Evolutionary conservation across 2,797 vertebrate genomes (phyloP).

Genomic region (Pyrocephalus nanus): DNA sequence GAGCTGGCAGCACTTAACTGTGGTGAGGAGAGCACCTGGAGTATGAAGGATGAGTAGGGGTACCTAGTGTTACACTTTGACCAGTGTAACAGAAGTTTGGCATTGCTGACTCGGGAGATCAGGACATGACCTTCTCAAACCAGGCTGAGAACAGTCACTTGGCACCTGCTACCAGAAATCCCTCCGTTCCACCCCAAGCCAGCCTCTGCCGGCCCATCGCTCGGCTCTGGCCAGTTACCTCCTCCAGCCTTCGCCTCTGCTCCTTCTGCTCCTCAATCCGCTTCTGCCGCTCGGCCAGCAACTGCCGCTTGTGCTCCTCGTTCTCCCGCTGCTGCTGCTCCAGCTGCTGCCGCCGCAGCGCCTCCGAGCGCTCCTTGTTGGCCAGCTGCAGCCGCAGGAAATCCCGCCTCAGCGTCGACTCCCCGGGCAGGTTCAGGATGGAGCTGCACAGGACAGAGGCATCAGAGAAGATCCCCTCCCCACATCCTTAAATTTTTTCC

Average conservation of each 20-base stretch:
- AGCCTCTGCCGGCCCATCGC: not conserved
- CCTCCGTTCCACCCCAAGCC: fast-evolving
- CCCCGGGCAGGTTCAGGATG: conserved; percentile 96
- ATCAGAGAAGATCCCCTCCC: not conserved
- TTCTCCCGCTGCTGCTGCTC: conserved; percentile 97
- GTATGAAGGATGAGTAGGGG: fast-evolving
- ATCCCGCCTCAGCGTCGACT: conserved; percentile 94
- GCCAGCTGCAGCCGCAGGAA: conserved; percentile 96
- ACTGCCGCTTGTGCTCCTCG: conserved; percentile 95
- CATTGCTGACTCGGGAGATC: not conserved
- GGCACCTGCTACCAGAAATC: not conserved
- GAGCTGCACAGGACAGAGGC: conserved; percentile 77
- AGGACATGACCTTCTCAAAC: fast-evolving
- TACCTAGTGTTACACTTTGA: not conserved
- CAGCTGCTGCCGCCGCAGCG: conserved; percentile 91
- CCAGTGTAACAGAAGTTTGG: not conserved
- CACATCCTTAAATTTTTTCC: not conserved
- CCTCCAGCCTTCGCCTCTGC: conserved; percentile 92
- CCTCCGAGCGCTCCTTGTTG: conserved; percentile 97
- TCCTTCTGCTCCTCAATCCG: conserved; percentile 99
- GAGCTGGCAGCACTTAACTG: not conserved
- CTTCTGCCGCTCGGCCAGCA: conserved; percentile 96
- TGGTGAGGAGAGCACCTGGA: not conserved
- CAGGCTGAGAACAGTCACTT: not conserved
- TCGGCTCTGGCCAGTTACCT: conserved; percentile 76